phyloP scores from a whole-genome alignment of 2,113 vertebrate genomes.

The Alligator mississippiensis region DNA sequence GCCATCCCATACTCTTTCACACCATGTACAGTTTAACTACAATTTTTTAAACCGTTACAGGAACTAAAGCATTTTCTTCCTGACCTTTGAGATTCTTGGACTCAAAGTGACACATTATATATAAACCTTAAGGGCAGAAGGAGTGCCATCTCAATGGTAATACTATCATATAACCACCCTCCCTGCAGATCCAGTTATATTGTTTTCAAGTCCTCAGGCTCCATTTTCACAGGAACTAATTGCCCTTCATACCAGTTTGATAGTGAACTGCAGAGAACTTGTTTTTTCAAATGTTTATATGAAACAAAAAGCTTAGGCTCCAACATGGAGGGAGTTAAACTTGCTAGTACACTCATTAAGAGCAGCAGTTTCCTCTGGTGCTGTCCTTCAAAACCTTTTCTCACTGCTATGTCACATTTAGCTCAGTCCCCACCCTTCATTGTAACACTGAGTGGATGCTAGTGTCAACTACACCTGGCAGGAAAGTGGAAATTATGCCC shows the following conservation, averaged over 20 bases:
- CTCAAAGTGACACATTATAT: neutral
- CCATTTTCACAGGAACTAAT: neutral
- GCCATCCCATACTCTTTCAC: neutral
- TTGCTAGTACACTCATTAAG: accelerated
- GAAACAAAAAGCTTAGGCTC: neutral
- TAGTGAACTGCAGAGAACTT: neutral
- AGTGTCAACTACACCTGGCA: accelerated
- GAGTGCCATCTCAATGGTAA: neutral
- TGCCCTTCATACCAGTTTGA: neutral
- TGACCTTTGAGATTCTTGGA: neutral
- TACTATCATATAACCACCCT: neutral
- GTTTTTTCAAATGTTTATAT: accelerated
- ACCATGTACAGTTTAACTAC: neutral
- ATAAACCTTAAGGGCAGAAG: neutral
- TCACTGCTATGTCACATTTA: accelerated
- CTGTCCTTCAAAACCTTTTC: neutral
- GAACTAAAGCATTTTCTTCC: neutral
- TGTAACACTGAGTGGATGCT: accelerated
- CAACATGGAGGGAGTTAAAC: neutral
- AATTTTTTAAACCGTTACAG: neutral
- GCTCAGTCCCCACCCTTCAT: neutral
- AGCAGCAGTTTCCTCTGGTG: neutral
- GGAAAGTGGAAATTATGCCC: neutral
- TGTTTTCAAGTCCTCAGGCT: neutral
- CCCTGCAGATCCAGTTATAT: neutral